A percentile compares a stretch with the other conserved stretches of the same genome.
These are phyloP conservation scores for Carassius gibelio DNA, from an alignment of 2,113 vertebrate species.

Conservation along the genomic window DNA sequence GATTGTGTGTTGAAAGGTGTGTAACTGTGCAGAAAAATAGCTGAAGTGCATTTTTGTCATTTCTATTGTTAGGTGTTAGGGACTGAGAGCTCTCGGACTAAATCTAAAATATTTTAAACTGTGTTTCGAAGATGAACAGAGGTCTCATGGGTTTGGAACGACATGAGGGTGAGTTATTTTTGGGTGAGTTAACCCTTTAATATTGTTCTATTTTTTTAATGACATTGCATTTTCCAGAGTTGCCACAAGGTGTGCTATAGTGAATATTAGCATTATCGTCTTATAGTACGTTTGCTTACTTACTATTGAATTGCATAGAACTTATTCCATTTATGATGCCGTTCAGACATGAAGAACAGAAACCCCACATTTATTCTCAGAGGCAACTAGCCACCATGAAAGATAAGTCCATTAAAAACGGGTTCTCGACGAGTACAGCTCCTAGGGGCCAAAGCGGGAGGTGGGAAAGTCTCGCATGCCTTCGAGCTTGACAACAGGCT, in stretches of 20 bases:
- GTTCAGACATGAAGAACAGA: background rate
- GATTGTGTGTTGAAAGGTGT: background rate
- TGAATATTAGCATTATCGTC: too few species aligned
- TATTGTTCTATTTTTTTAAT: too few species aligned
- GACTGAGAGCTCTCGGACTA: too few species aligned
- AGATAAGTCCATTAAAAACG: constrained; percentile 34
- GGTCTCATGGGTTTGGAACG: too few species aligned
- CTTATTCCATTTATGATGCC: background rate
- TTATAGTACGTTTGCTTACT: background rate
- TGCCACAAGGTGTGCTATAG: too few species aligned
- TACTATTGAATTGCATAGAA: background rate
- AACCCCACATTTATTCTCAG: background rate
- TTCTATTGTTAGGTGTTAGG: background rate
- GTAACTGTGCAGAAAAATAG: background rate
- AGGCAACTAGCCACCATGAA: background rate
- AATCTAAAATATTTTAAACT: too few species aligned
- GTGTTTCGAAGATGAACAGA: too few species aligned
- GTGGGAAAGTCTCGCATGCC: constrained; percentile 57
- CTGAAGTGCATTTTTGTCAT: background rate
- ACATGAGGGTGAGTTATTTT: too few species aligned
- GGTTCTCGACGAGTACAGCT: constrained; percentile 32
- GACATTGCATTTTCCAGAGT: too few species aligned
- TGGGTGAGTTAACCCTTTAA: too few species aligned
- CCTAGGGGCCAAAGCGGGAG: constrained; percentile 6
- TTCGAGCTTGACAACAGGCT: constrained; percentile 62